Base-by-base conservation (phyloP, 2,797 vertebrate species). In the Manis crassicaudata region DNA sequence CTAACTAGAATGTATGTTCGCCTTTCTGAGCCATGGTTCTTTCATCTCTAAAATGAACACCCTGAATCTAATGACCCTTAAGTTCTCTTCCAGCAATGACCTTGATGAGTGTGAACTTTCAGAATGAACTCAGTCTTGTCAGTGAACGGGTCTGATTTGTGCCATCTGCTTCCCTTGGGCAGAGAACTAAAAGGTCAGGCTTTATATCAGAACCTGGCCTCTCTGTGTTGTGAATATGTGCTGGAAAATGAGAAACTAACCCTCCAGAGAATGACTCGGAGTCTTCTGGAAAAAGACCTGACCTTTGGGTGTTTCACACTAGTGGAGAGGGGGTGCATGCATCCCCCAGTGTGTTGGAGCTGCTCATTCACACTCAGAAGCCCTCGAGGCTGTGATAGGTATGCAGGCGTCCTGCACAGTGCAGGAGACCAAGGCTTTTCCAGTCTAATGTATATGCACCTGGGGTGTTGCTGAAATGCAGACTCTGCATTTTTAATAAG, bases 131-230 rank as follows among this genome's bases (percentile, higher is more conserved):
- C 18, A 56, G 58, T 63, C 84, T n/a, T 87, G 46, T 63, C 6
- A 3, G n/a, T 50, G 80, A 46, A 90, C 65, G n/a, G 7, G 14
- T 72, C 29, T 32, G 4, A 2, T 68, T 70, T 68, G 65, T 35
- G 23, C 58, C 3, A 2, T 54, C 6, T 4, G 43, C 29, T 21
- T 43, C 87, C 79, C 16, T 82, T 43, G 58, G 27, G 27, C 0
- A 2, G 43, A 83, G 75, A 92, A 29, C 25, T 6, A 2, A 88
- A 93, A 95, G 92, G 95, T 89, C 94, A 82, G 37, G 56, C 65
- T 95, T 93, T 35, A 16, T 60, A 32, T 88, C 67, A n/a, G 67
- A 63, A 50, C 27, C 77, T 46, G 43, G 63, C 62, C 23, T 76
- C 25, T 85, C 63, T 84, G 54, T 52, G 46, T 72, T 58, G 52